Evolutionary conservation across 2,888 invertebrate genomes (phyloP).

Genomic region (Drosophila pseudotakahashii): DNA sequence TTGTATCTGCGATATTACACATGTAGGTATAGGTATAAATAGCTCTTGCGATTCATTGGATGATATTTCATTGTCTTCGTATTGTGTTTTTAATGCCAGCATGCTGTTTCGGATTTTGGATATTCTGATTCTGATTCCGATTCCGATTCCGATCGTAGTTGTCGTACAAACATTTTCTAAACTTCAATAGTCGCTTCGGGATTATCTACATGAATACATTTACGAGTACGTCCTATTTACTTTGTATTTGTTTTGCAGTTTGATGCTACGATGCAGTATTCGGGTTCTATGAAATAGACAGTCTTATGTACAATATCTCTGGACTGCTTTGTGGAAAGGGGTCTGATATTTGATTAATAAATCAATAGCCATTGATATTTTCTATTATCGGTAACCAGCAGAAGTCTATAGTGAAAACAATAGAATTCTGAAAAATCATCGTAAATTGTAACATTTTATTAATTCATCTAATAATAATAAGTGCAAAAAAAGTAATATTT

Average conservation of each 20-base stretch:
- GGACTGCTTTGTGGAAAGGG: slow-evolving; percentile 6
- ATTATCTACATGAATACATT: slow-evolving; percentile 25
- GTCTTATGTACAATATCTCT: slow-evolving; percentile 9
- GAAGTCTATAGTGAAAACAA: no score
- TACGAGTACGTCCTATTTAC: neutral
- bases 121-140: slow-evolving; percentile 2
- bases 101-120: slow-evolving; percentile 1
- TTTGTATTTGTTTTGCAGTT: neutral
- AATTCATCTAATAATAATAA: no score
- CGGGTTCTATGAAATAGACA: neutral
- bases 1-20: slow-evolving; percentile 9
- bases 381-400: neutral
- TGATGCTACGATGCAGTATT: neutral
- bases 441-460: no score
- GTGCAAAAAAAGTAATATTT: neutral
- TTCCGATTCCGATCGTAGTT: slow-evolving; percentile 2
- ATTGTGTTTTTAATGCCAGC: slow-evolving; percentile 48
- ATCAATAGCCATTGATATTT: neutral
- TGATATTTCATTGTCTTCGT: slow-evolving; percentile 79
- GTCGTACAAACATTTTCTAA: slow-evolving; percentile 3
- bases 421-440: no score
- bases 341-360: neutral
- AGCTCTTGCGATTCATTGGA: slow-evolving; percentile 72
- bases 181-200: neutral
- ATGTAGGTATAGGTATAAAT: slow-evolving; percentile 33